phyloP scores from a whole-genome alignment of 2,113 vertebrate genomes.

The Candoia aspera region DNA sequence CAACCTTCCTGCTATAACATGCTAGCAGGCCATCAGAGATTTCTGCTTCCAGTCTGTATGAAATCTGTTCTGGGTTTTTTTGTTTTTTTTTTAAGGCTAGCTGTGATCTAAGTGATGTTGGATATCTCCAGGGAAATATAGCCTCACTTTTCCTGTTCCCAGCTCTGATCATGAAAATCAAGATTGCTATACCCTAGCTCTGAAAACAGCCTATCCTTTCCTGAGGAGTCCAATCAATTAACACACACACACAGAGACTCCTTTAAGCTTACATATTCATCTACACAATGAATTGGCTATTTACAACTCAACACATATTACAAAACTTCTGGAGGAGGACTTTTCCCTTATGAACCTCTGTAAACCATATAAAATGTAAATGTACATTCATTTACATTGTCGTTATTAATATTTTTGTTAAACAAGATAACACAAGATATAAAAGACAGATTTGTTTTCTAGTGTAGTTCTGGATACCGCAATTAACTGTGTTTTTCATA shows the following conservation, averaged over 20 bases:
- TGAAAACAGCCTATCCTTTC: not conserved
- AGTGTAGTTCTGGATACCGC: not conserved
- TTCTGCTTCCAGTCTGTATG: accelerated
- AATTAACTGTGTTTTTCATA: not conserved
- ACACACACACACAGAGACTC: conserved; percentile 1
- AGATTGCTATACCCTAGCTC: not conserved
- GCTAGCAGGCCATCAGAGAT: conserved; percentile 2
- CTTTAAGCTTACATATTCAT: conserved; percentile 38
- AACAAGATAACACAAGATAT: conserved; percentile 15
- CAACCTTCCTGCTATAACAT: not conserved
- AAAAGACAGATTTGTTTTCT: not conserved
- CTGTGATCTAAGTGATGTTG: conserved; percentile 18
- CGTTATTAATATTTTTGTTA: conserved; percentile 10
- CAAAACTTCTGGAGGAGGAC: conserved; percentile 15
- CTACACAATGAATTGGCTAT: conserved; percentile 34
- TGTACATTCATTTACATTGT: conserved; percentile 12
- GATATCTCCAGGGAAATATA: not conserved
- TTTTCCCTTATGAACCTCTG: conserved; percentile 18
- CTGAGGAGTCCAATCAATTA: conserved; percentile 11
- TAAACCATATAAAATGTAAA: not conserved
- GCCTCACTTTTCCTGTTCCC: not conserved
- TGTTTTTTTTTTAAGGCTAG: not conserved
- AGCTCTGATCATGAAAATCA: accelerated
- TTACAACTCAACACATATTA: conserved; percentile 34
- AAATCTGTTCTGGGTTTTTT: not conserved